phyloP scores from a whole-genome alignment of 2,113 vertebrate genomes.

The Ammodytes marinus region DNA sequence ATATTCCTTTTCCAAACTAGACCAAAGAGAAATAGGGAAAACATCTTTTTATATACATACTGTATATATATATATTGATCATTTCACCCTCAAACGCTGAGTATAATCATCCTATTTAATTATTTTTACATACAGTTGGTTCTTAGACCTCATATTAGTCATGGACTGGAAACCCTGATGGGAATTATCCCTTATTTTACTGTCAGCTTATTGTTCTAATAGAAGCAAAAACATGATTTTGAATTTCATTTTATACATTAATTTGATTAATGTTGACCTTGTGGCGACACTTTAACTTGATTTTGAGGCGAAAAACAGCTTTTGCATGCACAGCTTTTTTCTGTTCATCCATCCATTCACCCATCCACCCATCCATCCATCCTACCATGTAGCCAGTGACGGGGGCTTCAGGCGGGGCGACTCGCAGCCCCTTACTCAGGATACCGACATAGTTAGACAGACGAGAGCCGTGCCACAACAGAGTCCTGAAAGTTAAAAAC shows the following conservation, averaged over 20 bases:
- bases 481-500: slow-evolving; percentile 78
- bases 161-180: neutral
- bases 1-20: slow-evolving; percentile 95
- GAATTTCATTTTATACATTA: neutral
- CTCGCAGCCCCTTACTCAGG: slow-evolving; percentile 89
- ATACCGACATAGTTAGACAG: slow-evolving; percentile 93
- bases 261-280: neutral
- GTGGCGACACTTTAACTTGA: neutral
- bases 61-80: neutral
- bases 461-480: slow-evolving; percentile 94
- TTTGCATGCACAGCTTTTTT: no score
- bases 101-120: neutral
- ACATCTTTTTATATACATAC: no score
- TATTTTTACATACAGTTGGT: neutral
- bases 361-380: slow-evolving; percentile 62
- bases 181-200: neutral
- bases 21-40: slow-evolving; percentile 33
- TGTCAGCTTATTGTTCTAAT: neutral
- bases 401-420: slow-evolving; percentile 92
- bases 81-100: neutral
- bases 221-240: neutral
- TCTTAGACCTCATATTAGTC: neutral
- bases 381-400: slow-evolving; percentile 94
- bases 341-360: neutral
- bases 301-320: neutral